A percentile compares a stretch with the other conserved stretches of the same genome.
Conservation (phyloP, 2,113 vertebrate genomes). For the Scortum barcoo region DNA sequence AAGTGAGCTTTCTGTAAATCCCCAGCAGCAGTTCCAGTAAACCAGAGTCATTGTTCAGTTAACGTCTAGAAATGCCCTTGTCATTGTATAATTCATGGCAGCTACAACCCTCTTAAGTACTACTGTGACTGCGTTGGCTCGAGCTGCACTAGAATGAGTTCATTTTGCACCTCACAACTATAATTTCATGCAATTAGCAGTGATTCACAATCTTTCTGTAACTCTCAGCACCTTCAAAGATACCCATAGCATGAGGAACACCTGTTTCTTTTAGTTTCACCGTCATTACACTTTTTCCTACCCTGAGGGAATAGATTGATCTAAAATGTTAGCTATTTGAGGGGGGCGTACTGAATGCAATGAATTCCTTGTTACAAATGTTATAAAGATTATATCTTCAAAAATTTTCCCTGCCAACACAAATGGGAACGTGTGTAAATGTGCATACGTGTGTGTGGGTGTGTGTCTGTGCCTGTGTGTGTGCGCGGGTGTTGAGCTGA, state of each 20-base stretch:
- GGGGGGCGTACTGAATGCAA: conserved; percentile 62
- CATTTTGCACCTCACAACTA: conserved; percentile 58
- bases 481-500: conserved; percentile 13
- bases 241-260: conserved; percentile 64
- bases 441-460: not conserved
- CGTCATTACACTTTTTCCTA: conserved; percentile 67
- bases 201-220: conserved; percentile 69
- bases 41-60: conserved; percentile 45
- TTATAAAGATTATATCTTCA: conserved; percentile 67
- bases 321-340: conserved; percentile 75
- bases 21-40: conserved; percentile 55
- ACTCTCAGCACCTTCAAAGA: conserved; percentile 66
- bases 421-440: conserved; percentile 31
- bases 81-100: conserved; percentile 45
- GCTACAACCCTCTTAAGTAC: conserved; percentile 15
- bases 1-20: conserved; percentile 43
- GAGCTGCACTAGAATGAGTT: conserved; percentile 44
- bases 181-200: conserved; percentile 74
- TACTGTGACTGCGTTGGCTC: conserved; percentile 11
- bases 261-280: conserved; percentile 78
- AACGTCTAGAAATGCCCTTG: conserved; percentile 48
- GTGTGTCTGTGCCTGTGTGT: conserved; percentile 24
- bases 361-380: conserved; percentile 72
- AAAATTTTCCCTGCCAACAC: conserved; percentile 36
- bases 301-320: conserved; percentile 68